Base-by-base conservation (phyloP, 2,888 invertebrate species). In the Calameuta pallipes region DNA sequence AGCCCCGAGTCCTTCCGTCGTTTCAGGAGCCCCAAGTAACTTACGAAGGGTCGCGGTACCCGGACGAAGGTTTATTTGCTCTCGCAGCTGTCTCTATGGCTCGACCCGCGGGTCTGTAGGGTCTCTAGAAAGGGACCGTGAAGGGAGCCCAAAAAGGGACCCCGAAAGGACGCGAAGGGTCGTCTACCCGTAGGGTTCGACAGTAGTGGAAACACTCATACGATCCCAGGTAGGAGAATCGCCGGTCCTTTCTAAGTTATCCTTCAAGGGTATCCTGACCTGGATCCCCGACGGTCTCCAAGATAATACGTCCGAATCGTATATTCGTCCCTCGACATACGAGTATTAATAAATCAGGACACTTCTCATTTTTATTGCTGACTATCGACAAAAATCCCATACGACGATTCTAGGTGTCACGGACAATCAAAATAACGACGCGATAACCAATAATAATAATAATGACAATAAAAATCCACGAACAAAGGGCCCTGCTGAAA, bases 11-110 rank as follows among this genome's bases (percentile, higher is more conserved):
- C 56, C 56, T 56, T 56, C 56, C 56, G 56, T 56, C 56, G 56
- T 56, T 56, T 56, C 56, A 56, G 23, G 23, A 56, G 23, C 56
- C 56, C 56, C 56, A 6, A 56, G 56, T 56, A 56, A 56, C 56
- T 56, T 56, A 56, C 56, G 56, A 56, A 78, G 75, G 75, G 79
- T 36, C 76, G 78, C 76, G 73, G 70, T 77, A 74, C 71, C 31
- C 71, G 71, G 71, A 11, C 82, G 82, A 80, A 80, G 82, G 87
- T 87, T 87, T 88, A 89, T 89, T 89, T 88, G 85, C 87, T 84
- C 83, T 77, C 79, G 88, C 89, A 89, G 89, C 87, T 89, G 89
- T 87, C 84, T 82, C 85, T 78, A 79, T 75, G 80, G 80, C 80
- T 77, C 80, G 83, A 83, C 56, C 23, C 23, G 23, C 56, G 56